Evolutionary conservation across 2,888 invertebrate genomes (phyloP), one percentile per base, ranked within the genome.

Genomic region (Polyommatus iphigenia): DNA sequence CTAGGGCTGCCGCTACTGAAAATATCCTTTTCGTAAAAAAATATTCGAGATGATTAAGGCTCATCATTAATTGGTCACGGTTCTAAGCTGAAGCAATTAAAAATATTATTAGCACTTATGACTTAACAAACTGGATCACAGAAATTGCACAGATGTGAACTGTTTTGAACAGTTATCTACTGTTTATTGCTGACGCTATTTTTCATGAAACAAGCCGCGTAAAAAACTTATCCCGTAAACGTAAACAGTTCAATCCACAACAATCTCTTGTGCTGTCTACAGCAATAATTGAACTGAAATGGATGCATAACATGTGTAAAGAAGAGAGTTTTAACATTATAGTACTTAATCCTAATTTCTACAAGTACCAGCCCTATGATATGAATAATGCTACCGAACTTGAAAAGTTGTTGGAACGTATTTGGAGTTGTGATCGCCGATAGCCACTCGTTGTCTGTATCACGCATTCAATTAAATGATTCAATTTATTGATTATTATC

Each of bases 361-460:
- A 67, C 13, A 13, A 67, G 67, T 6, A 67, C 13, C 75, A 75
- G 2, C 75, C 75, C 75, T 75, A 54, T 50, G 6, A 29, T 73
- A 50, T 72, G 72, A 41, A 41, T 50, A 75, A 75, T 76, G 84
- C 84, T 84, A 83, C 84, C 79, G 80, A 80, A 80, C 78, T 80
- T 78, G 80, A 83, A 84, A 85, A 86, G 85, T 87, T 87, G 84
- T 84, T 83, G 78, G 85, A 75, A 87, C 85, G 80, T 82, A 81
- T 82, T 81, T 79, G 79, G 81, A 83, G 81, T 82, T 46, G 82
- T 81, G 83, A 83, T 81, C 81, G 80, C 76, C 77, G 80, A 82
- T 83, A 83, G 82, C 77, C 77, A 75, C 77, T 79, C 62, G 81
- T 85, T 84, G 85, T 85, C 81, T 82, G 83, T 77, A 71, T 76